Base-by-base conservation (phyloP, 64 coral and sea anemone genomes). In the Catalaphyllia jardinei region DNA sequence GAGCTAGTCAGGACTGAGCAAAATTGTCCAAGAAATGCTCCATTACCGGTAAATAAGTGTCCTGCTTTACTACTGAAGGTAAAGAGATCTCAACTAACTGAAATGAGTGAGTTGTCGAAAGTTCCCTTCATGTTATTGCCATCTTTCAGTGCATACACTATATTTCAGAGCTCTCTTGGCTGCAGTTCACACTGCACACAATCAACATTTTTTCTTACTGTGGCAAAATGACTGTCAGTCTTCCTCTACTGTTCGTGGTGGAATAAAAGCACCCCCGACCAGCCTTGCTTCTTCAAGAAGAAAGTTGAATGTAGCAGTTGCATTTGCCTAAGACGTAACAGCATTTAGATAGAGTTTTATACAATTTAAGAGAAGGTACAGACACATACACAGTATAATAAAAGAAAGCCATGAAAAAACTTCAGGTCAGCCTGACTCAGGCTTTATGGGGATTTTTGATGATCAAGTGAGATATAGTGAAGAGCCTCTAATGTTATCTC, bases 261-360 rank as follows among this genome's bases (percentile, higher is more conserved):
- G 97, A 75, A 99, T 99, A 15, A 99, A 88, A 20, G 94, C 97
- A 54, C 88, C 97, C 29, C 97, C 97, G 52, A 95, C 94, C 62
- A 99, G 39, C 63, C 97, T 82, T 30, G 80, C 88, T 91, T 99
- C 97, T 25, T 99, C 97, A 60, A 99, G 74, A 22, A 99, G 90
- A 72, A 99, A 99, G 65, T 99, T 99, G 67, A 95, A 95, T 31
- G 97, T 99, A 29, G 97, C 97, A 39, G 93, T 79, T 74, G 97
- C 97, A 93, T 99, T 99, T 27, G 76, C 87, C 97, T 99, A 60
- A 2, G 93, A 27, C 39, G 52, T 65, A 73, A 90, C 0, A 25
- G 19, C 29, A 69, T 57, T 69, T 29, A 19, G 65, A 61, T 22
- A 24, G 46, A 28, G 1, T 15, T 24, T 60, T 27, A 54, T 27